phyloP scores from a whole-genome alignment of 1,140 invertebrate species.

The Pachyrhynchus sulphureomaculatus region DNA sequence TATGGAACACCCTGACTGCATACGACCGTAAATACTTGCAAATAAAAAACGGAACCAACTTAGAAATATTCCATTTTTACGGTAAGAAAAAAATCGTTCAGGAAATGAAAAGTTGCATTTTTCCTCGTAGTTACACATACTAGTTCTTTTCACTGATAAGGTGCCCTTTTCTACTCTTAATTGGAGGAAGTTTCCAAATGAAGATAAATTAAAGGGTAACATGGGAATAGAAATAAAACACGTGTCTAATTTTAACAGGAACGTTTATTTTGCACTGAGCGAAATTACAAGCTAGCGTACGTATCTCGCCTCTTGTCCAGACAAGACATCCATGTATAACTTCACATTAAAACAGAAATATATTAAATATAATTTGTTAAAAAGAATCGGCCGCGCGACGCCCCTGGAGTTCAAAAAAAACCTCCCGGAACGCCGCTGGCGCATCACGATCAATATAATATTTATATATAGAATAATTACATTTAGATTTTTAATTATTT shows the following conservation, averaged over 20 bases:
- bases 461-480: constrained; percentile 42
- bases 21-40: too few species aligned
- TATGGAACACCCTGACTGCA: too few species aligned
- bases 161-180: too few species aligned
- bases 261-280: constrained; percentile 53
- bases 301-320: constrained; percentile 48
- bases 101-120: too few species aligned
- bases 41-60: too few species aligned
- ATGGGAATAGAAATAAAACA: constrained; percentile 18
- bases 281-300: constrained; percentile 52
- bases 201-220: too few species aligned
- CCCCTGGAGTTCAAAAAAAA: constrained; percentile 9
- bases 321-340: constrained; percentile 50
- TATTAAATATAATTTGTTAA: constrained; percentile 44
- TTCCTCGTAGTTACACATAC: too few species aligned
- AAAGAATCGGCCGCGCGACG: constrained; percentile 15
- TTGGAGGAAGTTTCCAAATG: too few species aligned
- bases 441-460: constrained; percentile 22
- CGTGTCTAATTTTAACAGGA: constrained; percentile 50
- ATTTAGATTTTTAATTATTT: constrained; percentile 40
- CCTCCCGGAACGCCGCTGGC: constrained; percentile 3
- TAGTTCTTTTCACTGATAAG: too few species aligned
- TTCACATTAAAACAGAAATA: constrained; percentile 46
- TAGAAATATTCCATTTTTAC: too few species aligned
- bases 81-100: too few species aligned